phyloP scores from a whole-genome alignment of 2,113 vertebrate genomes.

The Xerus inauris region DNA sequence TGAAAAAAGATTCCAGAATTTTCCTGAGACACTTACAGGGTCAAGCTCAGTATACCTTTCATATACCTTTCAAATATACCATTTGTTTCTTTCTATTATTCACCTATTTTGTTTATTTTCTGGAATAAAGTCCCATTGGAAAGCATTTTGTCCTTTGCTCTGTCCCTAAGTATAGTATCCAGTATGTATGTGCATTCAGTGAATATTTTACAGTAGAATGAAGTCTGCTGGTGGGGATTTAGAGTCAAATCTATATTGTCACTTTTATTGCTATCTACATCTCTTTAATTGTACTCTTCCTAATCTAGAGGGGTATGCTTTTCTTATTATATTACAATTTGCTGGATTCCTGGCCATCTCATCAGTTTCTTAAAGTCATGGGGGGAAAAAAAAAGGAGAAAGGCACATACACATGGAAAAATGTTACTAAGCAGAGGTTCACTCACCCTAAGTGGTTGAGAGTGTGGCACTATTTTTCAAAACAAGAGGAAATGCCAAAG shows the following conservation, averaged over 20 bases:
- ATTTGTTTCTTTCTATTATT: neutral
- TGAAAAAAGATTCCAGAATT: neutral
- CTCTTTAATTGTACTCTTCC: neutral
- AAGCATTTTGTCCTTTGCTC: neutral
- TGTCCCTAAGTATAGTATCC: neutral
- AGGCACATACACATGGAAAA: neutral
- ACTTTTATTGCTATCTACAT: neutral
- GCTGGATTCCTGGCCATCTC: neutral
- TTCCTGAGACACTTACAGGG: neutral
- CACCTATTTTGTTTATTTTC: neutral
- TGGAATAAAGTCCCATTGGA: neutral
- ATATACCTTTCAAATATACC: no score
- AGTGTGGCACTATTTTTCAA: neutral
- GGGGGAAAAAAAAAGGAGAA: neutral
- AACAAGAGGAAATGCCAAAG: conserved; percentile 48
- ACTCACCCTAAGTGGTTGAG: neutral
- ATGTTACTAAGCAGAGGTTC: neutral
- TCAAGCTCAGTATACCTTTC: neutral
- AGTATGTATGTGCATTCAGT: neutral
- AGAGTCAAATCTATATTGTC: neutral
- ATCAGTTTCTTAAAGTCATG: neutral
- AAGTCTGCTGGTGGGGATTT: neutral
- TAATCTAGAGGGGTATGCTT: neutral
- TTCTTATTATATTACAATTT: neutral
- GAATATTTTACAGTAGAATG: neutral